These are phyloP conservation scores for Florisuga fusca DNA, from an alignment of 2,797 vertebrate genomes.

Conservation along the genomic window DNA sequence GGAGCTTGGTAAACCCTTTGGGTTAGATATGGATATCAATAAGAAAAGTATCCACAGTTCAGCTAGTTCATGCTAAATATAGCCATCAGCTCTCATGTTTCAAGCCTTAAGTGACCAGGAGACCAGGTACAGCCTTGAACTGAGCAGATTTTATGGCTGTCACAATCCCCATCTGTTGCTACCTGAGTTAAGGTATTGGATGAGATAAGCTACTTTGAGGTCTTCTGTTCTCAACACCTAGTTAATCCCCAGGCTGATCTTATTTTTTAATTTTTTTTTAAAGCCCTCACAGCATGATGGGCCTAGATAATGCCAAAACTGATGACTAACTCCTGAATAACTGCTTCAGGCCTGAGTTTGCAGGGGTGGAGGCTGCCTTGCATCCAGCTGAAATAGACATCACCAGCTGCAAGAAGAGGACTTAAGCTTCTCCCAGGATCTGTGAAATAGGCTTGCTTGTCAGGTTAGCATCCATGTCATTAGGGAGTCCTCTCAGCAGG, in stretches of 20 bases:
- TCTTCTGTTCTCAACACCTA: background rate
- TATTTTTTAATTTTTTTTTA: background rate
- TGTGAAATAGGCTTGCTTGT: background rate
- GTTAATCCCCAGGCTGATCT: background rate
- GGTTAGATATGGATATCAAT: background rate
- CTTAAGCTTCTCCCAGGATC: background rate
- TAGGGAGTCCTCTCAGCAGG: background rate
- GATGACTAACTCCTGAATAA: background rate
- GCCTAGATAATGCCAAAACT: background rate
- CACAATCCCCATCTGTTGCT: conserved; percentile 2
- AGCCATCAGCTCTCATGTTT: background rate
- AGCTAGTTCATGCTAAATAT: conserved; percentile 24
- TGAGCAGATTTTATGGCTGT: background rate
- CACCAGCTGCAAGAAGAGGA: background rate
- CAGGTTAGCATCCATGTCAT: background rate
- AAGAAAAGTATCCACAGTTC: background rate
- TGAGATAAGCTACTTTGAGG: conserved; percentile 16
- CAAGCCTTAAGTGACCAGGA: conserved; percentile 9
- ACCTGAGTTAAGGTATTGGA: conserved; percentile 14
- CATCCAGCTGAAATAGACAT: background rate
- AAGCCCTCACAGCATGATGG: background rate
- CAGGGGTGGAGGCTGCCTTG: background rate
- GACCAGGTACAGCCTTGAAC: background rate
- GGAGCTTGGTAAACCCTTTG: background rate
- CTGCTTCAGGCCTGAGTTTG: conserved; percentile 3